A percentile compares a stretch with the other conserved stretches of the same genome.
These are phyloP conservation scores for Peromyscus attwateri DNA, from an alignment of 2,797 vertebrate genomes.

Conservation along the genomic window DNA sequence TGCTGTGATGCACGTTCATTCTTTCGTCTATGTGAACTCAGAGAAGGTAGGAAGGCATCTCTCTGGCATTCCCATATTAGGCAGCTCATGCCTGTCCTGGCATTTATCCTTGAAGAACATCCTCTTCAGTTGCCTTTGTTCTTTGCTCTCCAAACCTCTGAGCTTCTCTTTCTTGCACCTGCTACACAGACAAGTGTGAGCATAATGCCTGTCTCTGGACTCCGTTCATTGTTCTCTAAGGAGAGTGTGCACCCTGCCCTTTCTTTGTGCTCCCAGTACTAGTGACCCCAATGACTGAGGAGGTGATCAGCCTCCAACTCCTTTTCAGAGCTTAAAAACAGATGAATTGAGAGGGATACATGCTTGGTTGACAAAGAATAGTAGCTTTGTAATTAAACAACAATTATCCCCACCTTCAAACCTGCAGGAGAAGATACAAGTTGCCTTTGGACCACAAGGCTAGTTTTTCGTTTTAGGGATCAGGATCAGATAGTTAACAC, in stretches of 20 bases:
- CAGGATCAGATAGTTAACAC: not conserved
- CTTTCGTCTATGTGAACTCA: not conserved
- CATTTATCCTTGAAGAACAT: not conserved
- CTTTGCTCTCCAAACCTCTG: not conserved
- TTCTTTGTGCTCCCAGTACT: not conserved
- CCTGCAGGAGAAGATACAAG: not conserved
- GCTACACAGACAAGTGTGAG: accelerated
- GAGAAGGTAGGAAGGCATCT: not conserved
- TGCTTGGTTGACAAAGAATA: not conserved
- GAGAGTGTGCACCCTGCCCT: accelerated
- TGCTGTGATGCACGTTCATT: not conserved
- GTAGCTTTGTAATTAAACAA: not conserved
- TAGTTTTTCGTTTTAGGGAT: not conserved
- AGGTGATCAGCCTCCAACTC: not conserved
- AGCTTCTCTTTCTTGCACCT: not conserved
- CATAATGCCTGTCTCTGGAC: accelerated
- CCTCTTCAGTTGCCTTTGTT: not conserved
- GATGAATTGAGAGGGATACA: not conserved
- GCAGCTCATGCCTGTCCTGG: not conserved
- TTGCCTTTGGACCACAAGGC: not conserved
- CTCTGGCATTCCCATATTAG: too few relatives aligned
- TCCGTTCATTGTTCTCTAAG: accelerated
- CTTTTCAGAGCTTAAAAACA: not conserved
- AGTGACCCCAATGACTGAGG: not conserved
- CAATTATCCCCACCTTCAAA: too few relatives aligned